These are phyloP conservation scores for Scelioninae gen. 1 DNA, from an alignment of 2,888 invertebrate species.

Conservation along the genomic window DNA sequence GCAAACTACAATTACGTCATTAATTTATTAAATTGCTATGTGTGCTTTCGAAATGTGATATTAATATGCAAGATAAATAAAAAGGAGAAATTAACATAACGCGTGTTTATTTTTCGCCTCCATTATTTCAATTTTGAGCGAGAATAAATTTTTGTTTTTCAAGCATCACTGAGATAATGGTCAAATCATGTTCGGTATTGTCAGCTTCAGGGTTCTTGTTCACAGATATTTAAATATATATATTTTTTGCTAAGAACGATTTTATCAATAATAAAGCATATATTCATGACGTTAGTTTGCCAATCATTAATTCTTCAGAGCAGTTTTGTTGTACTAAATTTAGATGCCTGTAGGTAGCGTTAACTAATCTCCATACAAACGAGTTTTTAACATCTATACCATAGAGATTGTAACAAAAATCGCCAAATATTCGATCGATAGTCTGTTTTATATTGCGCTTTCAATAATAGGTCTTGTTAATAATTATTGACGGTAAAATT, in stretches of 20 bases:
- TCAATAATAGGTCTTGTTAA: constrained; percentile 21
- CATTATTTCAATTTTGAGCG: constrained; percentile 19
- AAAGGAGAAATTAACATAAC: neutral
- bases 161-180: constrained; percentile 2
- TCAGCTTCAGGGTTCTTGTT: no score
- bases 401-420: constrained; percentile 17
- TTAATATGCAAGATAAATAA: neutral
- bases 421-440: constrained; percentile 20
- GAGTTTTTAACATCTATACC: constrained; percentile 23
- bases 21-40: no score
- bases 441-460: neutral
- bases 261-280: constrained; percentile 18
- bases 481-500: constrained; percentile 19
- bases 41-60: no score
- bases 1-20: no score
- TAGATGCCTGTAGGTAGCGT: constrained; percentile 10
- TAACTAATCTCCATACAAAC: constrained; percentile 42
- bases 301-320: constrained; percentile 29
- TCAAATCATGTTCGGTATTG: neutral
- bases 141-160: constrained; percentile 10
- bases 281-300: neutral
- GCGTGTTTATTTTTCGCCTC: neutral
- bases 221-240: no score
- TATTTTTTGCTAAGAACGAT: no score
- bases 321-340: constrained; percentile 17